Conservation (phyloP, 2,888 invertebrate genomes). For the Drosophila silvestris region DNA sequence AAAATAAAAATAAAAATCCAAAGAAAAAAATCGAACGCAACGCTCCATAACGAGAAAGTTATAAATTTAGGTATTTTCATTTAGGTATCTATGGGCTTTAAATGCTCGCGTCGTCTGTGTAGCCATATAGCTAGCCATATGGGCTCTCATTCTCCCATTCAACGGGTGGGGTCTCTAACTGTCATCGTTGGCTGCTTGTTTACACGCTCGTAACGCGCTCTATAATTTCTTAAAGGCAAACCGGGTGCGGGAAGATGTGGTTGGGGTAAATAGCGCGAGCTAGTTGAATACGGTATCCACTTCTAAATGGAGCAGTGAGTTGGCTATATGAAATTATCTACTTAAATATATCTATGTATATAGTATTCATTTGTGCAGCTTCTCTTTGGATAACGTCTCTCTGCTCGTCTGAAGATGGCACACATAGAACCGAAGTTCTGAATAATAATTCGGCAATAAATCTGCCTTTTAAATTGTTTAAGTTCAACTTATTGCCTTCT, state of each 20-base stretch:
- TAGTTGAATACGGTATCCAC: conserved; percentile 3
- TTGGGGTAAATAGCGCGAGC: conserved; percentile 10
- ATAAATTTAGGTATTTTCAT: conserved; percentile 82
- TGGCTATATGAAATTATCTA: background rate
- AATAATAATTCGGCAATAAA: background rate
- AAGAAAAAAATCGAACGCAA: conserved; percentile 25
- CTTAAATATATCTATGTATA: background rate
- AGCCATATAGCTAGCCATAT: background rate
- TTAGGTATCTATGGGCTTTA: conserved; percentile 10
- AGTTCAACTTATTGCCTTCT: background rate
- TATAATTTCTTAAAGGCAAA: conserved; percentile 43
- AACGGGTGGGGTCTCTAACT: conserved; percentile 69
- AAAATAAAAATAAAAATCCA: background rate
- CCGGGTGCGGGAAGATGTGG: background rate
- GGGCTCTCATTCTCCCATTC: conserved; percentile 8
- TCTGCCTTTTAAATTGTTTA: background rate
- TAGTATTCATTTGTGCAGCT: background rate
- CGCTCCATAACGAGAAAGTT: conserved; percentile 81
- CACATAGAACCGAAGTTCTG: background rate
- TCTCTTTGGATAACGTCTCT: background rate
- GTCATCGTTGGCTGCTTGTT: conserved; percentile 78
- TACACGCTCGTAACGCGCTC: conserved; percentile 71
- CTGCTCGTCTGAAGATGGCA: background rate
- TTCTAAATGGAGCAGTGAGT: conserved; percentile 16
- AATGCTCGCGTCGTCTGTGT: conserved; percentile 4